A percentile compares a stretch with the other conserved stretches of the same genome.
Conservation (phyloP, 1,140 invertebrate genomes). For the Drosophila auraria region DNA sequence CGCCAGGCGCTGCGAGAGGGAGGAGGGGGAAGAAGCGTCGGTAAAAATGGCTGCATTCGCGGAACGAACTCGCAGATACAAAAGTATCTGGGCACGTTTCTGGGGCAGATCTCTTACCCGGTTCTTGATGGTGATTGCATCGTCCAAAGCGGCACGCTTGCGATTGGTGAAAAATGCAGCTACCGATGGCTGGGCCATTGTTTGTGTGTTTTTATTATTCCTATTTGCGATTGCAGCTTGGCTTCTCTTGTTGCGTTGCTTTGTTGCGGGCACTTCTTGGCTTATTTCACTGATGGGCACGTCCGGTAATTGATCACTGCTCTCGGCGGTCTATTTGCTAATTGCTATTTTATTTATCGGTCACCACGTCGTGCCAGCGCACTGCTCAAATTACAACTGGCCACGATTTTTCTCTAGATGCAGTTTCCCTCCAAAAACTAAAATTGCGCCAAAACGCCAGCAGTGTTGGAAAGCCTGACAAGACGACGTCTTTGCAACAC, state of each 20-base stretch:
- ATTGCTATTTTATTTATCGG: conserved; percentile 18
- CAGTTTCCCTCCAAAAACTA: conserved; percentile 74
- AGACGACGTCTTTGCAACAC: background rate
- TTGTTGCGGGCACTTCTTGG: conserved; percentile 1
- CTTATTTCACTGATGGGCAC: conserved; percentile 57
- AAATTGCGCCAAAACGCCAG: conserved; percentile 65
- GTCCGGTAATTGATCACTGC: conserved; percentile 37
- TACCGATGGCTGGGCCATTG: conserved; percentile 90
- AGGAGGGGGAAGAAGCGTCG: background rate
- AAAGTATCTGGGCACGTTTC: conserved; percentile 46
- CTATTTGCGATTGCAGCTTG: conserved; percentile 42
- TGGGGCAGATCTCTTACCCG: conserved; percentile 85
- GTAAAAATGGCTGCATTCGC: conserved; percentile 55
- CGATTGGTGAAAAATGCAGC: conserved; percentile 89
- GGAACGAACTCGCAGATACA: conserved; percentile 32
- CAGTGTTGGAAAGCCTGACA: conserved; percentile 29
- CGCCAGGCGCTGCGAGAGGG: conserved; percentile 57
- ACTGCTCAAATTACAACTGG: conserved; percentile 78
- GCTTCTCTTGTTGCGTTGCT: conserved; percentile 14
- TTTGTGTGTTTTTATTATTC: conserved; percentile 27
- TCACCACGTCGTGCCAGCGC: conserved; percentile 58
- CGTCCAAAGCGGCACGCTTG: conserved; percentile 89
- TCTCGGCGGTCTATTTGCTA: background rate
- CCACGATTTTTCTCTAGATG: conserved; percentile 57
- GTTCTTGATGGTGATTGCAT: conserved; percentile 87